A percentile compares a stretch with the other conserved stretches of the same genome.
Evolutionary conservation across 2,113 vertebrate species (phyloP).

Genomic region (Dicaeum eximium): DNA sequence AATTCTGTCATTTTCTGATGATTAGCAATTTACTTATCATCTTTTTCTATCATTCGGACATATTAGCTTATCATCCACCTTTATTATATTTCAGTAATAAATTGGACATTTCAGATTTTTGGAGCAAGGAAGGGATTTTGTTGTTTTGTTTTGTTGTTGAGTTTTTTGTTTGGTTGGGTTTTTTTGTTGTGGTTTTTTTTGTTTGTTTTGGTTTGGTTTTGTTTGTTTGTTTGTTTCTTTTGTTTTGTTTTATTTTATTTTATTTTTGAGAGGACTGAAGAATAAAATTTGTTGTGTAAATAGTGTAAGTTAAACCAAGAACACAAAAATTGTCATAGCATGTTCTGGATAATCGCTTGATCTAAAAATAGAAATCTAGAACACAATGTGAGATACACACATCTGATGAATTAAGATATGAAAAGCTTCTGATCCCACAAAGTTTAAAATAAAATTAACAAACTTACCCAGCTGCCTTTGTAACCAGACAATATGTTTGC

Average conservation of each 20-base stretch:
- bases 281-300: neutral
- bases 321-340: neutral
- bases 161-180: neutral
- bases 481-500: neutral
- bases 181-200: neutral
- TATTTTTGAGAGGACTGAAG: neutral
- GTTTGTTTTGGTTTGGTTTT: neutral
- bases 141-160: neutral
- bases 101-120: neutral
- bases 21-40: neutral
- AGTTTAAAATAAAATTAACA: neutral
- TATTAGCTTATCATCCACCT: neutral
- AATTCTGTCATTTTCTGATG: neutral
- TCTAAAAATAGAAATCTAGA: neutral
- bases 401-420: neutral
- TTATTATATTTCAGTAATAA: neutral
- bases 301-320: neutral
- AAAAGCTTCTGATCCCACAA: neutral
- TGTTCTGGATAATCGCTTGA: neutral
- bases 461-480: neutral
- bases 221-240: neutral
- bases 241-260: neutral
- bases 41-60: fast-evolving
- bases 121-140: neutral
- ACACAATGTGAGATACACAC: neutral